These are phyloP conservation scores for Atrina japonica DNA, from an alignment of 2,888 invertebrate species.

Conservation along the genomic window DNA sequence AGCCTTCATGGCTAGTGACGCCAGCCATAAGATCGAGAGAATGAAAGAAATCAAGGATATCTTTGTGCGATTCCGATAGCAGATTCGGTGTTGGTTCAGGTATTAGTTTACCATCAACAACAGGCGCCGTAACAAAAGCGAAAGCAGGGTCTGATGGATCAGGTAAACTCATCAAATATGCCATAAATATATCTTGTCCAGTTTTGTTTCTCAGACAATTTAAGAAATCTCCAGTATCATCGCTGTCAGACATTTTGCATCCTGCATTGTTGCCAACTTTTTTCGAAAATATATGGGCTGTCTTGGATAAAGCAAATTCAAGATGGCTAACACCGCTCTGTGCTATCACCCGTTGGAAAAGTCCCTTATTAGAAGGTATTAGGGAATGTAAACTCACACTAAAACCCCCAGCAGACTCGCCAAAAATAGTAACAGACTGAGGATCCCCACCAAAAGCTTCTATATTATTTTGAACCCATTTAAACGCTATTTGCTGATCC, in stretches of 20 bases:
- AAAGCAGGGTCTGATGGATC: not conserved
- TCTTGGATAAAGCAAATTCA: not conserved
- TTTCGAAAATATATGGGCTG: not conserved
- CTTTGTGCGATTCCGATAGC: not conserved
- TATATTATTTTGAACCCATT: conserved; percentile 37
- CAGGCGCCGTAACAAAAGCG: not conserved
- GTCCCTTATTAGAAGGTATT: conserved; percentile 13
- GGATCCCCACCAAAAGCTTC: conserved; percentile 31
- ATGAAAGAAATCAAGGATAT: not conserved
- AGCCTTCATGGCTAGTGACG: not conserved
- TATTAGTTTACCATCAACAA: conserved; percentile 3
- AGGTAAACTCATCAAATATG: not conserved
- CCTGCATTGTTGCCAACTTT: not conserved
- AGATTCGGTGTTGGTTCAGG: not conserved
- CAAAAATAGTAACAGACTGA: conserved; percentile 27
- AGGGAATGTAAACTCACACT: conserved; percentile 25
- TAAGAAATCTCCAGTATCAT: not conserved
- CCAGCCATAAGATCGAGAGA: conserved; percentile 21
- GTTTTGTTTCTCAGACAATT: not conserved
- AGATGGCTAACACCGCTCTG: conserved; percentile 11
- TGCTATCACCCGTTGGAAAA: conserved; percentile 25
- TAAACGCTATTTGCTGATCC: no score
- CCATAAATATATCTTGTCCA: not conserved
- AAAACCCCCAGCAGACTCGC: conserved; percentile 29
- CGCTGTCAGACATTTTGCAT: not conserved